Conservation (phyloP, 2,888 invertebrate genomes). For the Nemotelus nigrinus region DNA sequence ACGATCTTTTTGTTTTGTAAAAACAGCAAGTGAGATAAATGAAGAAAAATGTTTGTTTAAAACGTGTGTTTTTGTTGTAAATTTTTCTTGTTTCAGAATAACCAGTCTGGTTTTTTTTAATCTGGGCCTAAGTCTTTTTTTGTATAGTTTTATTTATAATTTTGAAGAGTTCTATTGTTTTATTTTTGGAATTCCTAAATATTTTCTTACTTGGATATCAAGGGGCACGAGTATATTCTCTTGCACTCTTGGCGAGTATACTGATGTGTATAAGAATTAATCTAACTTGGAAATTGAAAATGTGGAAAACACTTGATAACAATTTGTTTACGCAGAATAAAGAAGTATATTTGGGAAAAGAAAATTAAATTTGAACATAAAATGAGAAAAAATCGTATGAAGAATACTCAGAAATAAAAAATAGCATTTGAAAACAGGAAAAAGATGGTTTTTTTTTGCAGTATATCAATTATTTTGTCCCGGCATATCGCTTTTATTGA, state of each 20-base stretch:
- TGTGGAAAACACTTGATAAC: neutral
- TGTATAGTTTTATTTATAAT: neutral
- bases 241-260: neutral
- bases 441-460: neutral
- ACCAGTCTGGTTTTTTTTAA: neutral
- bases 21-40: constrained; percentile 21
- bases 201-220: neutral
- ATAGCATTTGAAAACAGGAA: constrained; percentile 23
- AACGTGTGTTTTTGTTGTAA: constrained; percentile 2
- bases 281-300: neutral
- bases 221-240: neutral
- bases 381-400: constrained; percentile 17
- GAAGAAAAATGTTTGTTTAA: constrained; percentile 24
- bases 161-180: neutral
- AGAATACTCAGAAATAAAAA: constrained; percentile 33
- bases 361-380: constrained; percentile 14
- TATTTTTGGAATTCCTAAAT: neutral
- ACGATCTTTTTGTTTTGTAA: constrained; percentile 27
- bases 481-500: too few relatives aligned
- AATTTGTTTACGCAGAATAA: constrained; percentile 9
- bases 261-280: neutral
- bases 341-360: neutral
- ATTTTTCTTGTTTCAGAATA: neutral
- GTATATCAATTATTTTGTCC: too few relatives aligned
- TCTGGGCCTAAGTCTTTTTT: constrained; percentile 10